Percentiles rank a stretch among this genome's conserved stretches.
Conservation (phyloP, 2,888 invertebrate species). For the Vandiemenella viatica region DNA sequence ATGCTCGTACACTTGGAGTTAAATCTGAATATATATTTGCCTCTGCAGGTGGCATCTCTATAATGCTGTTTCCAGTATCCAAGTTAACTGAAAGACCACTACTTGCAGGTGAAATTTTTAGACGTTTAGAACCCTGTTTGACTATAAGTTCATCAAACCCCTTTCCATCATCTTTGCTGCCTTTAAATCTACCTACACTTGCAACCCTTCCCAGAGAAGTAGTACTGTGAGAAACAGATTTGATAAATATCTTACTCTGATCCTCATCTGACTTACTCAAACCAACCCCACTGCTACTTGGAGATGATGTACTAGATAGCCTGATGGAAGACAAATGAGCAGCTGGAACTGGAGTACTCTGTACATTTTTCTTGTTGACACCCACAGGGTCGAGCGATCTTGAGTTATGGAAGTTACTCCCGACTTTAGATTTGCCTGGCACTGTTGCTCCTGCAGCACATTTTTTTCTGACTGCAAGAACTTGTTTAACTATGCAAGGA, state of each 20-base stretch:
- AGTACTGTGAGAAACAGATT: too few relatives aligned
- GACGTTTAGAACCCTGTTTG: conserved; percentile 10
- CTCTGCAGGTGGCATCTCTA: too few relatives aligned
- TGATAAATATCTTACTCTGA: neutral
- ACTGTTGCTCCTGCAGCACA: conserved; percentile 8
- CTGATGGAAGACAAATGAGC: too few relatives aligned
- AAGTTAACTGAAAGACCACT: too few relatives aligned
- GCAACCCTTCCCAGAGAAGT: neutral
- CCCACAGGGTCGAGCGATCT: neutral
- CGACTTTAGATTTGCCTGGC: conserved; percentile 2
- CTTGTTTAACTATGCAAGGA: conserved; percentile 10
- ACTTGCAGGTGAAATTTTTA: conserved; percentile 10
- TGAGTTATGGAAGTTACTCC: neutral
- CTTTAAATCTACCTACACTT: neutral
- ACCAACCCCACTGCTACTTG: too few relatives aligned
- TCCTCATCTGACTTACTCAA: neutral
- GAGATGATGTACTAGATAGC: too few relatives aligned
- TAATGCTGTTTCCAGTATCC: too few relatives aligned
- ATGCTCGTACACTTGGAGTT: too few relatives aligned
- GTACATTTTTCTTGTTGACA: neutral
- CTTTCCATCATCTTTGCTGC: neutral
- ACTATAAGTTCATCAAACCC: conserved; percentile 1
- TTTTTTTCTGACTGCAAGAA: conserved; percentile 9
- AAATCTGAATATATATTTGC: too few relatives aligned
- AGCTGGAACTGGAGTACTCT: neutral